These are phyloP conservation scores for Crenichthys baileyi DNA, from an alignment of 2,797 vertebrate species.

Conservation along the genomic window DNA sequence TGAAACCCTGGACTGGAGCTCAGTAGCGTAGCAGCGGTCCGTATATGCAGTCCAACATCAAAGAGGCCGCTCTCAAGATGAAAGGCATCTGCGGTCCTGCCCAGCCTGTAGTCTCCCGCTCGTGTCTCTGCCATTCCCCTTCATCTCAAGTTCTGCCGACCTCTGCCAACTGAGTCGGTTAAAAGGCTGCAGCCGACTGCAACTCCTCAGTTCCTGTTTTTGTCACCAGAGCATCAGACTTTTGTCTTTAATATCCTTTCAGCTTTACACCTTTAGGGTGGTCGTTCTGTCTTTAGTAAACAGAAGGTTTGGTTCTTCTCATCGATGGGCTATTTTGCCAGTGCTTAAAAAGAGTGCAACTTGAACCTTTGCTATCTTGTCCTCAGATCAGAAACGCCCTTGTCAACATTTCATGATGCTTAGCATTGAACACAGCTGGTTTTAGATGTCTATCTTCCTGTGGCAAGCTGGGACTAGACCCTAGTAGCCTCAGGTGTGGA, in stretches of 20 bases:
- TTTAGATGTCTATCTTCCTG: constrained; percentile 41
- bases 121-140: constrained; percentile 29
- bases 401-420: constrained; percentile 32
- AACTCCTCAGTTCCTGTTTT: constrained; percentile 27
- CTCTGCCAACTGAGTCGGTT: constrained; percentile 27
- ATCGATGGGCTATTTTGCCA: constrained; percentile 1
- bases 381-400: constrained; percentile 24
- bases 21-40: constrained; percentile 13
- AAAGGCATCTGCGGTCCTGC: constrained; percentile 36
- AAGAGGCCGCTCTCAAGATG: constrained; percentile 29
- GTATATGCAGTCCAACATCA: constrained; percentile 38
- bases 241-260: constrained; percentile 9
- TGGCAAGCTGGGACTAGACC: constrained; percentile 53
- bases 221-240: constrained; percentile 21
- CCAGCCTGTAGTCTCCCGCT: constrained; percentile 38
- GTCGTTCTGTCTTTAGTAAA: constrained; percentile 9
- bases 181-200: constrained; percentile 25
- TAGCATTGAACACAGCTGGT: constrained; percentile 17
- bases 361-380: constrained; percentile 39
- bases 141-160: constrained; percentile 29
- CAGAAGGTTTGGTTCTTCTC: constrained; percentile 18
- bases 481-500: constrained; percentile 53
- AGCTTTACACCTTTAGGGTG: not conserved
- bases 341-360: constrained; percentile 21
- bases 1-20: constrained; percentile 27